Conservation (phyloP, 2,797 vertebrate species). For the Heterohyrax brucei region DNA sequence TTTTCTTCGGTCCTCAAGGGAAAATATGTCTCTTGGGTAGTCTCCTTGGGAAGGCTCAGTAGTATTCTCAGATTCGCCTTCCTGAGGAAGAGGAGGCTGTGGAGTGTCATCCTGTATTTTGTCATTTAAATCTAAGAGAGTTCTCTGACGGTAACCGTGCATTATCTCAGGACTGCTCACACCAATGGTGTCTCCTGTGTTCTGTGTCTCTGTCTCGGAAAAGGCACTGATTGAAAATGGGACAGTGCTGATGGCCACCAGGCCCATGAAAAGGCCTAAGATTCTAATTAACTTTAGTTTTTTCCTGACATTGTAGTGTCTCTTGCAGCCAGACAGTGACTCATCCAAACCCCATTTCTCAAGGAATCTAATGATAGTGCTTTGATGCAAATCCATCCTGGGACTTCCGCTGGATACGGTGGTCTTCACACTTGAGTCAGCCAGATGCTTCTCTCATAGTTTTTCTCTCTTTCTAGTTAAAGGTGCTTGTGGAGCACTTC, state of each 20-base stretch:
- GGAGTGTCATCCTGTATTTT: conserved; percentile 90
- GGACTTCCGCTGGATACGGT: conserved; percentile 66
- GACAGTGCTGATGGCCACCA: conserved; percentile 95
- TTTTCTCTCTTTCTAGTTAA: conserved; percentile 77
- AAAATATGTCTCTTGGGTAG: conserved; percentile 96
- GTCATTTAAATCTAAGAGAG: conserved; percentile 95
- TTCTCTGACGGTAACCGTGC: conserved; percentile 92
- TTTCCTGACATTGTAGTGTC: conserved; percentile 92
- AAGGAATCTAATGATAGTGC: conserved; percentile 80
- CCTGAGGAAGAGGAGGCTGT: conserved; percentile 88
- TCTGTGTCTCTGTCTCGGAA: conserved; percentile 91
- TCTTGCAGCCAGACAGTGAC: conserved; percentile 85
- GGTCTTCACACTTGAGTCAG: conserved; percentile 75
- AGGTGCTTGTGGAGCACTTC: conserved; percentile 67
- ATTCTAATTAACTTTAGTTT: conserved; percentile 95
- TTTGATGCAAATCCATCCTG: conserved; percentile 90
- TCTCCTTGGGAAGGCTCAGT: conserved; percentile 92
- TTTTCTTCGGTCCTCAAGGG: conserved; percentile 92
- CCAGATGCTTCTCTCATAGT: conserved; percentile 88
- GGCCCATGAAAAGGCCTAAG: conserved; percentile 94
- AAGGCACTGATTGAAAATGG: conserved; percentile 96
- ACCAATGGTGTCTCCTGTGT: conserved; percentile 86
- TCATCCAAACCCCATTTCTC: conserved; percentile 88
- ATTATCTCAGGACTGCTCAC: conserved; percentile 88
- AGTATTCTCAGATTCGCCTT: conserved; percentile 90